Evolutionary conservation across 2,797 vertebrate genomes (phyloP).

Genomic region (Sebastes minor): DNA sequence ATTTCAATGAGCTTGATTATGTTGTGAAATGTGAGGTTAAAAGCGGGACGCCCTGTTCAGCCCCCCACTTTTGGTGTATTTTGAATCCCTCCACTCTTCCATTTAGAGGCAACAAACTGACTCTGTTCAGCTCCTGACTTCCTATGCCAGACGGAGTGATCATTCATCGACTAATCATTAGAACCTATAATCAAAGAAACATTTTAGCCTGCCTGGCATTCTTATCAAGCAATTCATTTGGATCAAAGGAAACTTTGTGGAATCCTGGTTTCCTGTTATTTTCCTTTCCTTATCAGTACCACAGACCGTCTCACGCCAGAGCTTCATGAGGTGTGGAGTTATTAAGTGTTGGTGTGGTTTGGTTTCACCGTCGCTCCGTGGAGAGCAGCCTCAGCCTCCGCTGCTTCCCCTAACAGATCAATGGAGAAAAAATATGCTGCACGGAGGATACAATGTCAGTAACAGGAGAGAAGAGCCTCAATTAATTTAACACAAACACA

Average conservation of each 20-base stretch:
- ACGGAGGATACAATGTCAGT: constrained; percentile 69
- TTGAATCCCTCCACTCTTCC: neutral
- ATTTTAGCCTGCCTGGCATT: neutral
- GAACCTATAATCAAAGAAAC: neutral
- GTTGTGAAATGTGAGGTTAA: neutral
- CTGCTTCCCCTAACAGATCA: constrained; percentile 77
- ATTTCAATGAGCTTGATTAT: neutral
- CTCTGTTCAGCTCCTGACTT: neutral
- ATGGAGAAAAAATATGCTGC: constrained; percentile 71
- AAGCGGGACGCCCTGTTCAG: neutral
- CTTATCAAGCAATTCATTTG: neutral
- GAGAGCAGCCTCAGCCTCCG: constrained; percentile 54
- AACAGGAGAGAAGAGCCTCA: constrained; percentile 76
- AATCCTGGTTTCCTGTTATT: neutral
- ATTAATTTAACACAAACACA: constrained; percentile 83
- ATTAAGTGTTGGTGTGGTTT: constrained; percentile 79
- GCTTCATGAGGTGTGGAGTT: constrained; percentile 35
- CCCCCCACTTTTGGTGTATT: neutral
- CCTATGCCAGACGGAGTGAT: neutral
- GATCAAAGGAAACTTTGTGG: neutral
- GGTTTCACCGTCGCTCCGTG: constrained; percentile 67
- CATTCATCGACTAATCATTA: neutral
- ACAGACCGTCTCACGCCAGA: constrained; percentile 6
- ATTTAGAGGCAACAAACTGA: neutral
- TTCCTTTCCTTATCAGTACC: neutral